phyloP scores from a whole-genome alignment of 92 coral and sea anemone genomes.

The Scolanthus callimorphus region DNA sequence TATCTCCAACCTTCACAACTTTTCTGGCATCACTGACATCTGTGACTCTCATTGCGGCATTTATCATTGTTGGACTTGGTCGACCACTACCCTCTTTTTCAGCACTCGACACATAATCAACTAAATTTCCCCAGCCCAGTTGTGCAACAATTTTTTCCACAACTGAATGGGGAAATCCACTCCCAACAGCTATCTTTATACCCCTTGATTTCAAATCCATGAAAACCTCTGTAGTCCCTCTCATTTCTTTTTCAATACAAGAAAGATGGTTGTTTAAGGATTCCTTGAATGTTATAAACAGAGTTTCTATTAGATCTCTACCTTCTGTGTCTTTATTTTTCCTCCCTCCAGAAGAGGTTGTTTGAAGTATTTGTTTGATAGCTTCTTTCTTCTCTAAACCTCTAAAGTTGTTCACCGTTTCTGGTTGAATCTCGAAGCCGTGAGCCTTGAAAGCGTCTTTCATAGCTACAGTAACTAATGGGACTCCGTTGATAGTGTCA shows the following conservation, averaged over 20 bases:
- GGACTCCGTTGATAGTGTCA: conserved; percentile 81
- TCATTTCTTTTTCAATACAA: conserved; percentile 75
- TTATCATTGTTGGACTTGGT: conserved; percentile 94
- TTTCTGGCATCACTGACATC: conserved; percentile 46
- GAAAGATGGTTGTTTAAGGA: conserved; percentile 53
- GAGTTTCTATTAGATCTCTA: conserved; percentile 31
- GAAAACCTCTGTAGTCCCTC: conserved; percentile 76
- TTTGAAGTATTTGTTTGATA: conserved; percentile 34
- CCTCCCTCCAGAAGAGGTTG: too few species aligned
- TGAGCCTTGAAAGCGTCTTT: conserved; percentile 68
- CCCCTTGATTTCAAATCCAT: conserved; percentile 57
- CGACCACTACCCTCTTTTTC: conserved; percentile 90
- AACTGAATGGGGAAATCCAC: conserved; percentile 93
- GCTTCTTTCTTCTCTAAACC: conserved; percentile 96
- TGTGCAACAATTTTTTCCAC: conserved; percentile 64
- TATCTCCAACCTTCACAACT: conserved; percentile 90
- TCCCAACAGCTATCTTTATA: conserved; percentile 74
- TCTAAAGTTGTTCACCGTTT: conserved; percentile 76
- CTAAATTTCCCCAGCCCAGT: conserved; percentile 60
- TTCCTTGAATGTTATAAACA: conserved; percentile 71
- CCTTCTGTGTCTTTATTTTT: conserved; percentile 5
- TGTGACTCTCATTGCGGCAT: conserved; percentile 76
- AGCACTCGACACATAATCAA: conserved; percentile 85
- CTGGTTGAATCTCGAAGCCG: conserved; percentile 53
- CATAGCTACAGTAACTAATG: conserved; percentile 87